Evolutionary conservation across 2,888 invertebrate genomes (phyloP).

Genomic region (Erebia aethiops): DNA sequence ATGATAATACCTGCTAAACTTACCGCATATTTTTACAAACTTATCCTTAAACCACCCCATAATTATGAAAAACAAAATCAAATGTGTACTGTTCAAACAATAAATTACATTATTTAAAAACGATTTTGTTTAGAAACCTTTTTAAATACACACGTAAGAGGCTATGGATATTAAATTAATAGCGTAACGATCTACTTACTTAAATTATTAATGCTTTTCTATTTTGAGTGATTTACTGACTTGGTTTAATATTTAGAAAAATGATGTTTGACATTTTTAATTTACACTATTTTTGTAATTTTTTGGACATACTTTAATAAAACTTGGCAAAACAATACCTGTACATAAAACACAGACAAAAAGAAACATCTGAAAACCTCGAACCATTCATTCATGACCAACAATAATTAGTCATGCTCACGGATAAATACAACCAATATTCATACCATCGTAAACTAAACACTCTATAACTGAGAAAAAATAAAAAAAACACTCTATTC

Average conservation of each 20-base stretch:
- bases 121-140: conserved; percentile 5
- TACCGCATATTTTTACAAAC: conserved; percentile 17
- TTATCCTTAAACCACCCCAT: conserved; percentile 20
- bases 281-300: neutral
- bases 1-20: neutral
- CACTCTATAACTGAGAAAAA: neutral
- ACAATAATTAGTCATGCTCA: neutral
- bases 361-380: conserved; percentile 10
- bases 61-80: neutral
- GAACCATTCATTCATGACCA: neutral
- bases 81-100: conserved; percentile 10
- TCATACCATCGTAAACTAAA: neutral
- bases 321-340: neutral
- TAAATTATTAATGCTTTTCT: conserved; percentile 31
- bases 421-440: neutral
- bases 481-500: conserved; percentile 39
- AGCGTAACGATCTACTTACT: conserved; percentile 15
- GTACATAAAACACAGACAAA: conserved; percentile 5
- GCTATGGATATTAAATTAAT: conserved; percentile 35
- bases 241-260: conserved; percentile 2
- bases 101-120: conserved; percentile 3
- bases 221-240: conserved; percentile 34
- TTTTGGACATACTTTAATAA: neutral
- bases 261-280: neutral
- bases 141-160: conserved; percentile 22